Base-by-base conservation (phyloP, 2,888 invertebrate genomes). In the Cheilosia scutellata region DNA sequence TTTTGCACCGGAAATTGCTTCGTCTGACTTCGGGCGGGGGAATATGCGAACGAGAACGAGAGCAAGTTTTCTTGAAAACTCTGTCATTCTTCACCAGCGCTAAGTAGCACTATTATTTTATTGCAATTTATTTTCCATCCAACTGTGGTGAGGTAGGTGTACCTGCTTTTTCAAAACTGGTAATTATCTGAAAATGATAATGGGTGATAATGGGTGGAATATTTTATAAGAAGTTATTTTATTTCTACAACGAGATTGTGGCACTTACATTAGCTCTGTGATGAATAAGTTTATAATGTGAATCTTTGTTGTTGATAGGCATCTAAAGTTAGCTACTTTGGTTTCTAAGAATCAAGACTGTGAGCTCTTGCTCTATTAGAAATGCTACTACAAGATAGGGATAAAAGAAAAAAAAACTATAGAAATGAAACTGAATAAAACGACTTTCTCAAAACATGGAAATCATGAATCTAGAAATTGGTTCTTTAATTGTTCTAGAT, bases 1-100 rank as follows among this genome's bases (percentile, higher is more conserved):
- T 86, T 86, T 86, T 82, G 66, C 82, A 86, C 82, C 86, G 86
- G 86, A 86, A 86, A 86, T 86, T 86, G 86, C 86, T 86, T 86
- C 86, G 72, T 68, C 86, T 86, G 68, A 77, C 86, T 86, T 66
- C 49, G 62, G 76, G 86, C 49, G 62, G 76, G 86, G 68, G 42
- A 25, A 63, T 49, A 51, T 37, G 57, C n/a, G 42, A 11, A n/a
- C n/a, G n/a, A 13, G 53, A 25, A 51, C n/a, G 27, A 20, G 11
- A 65, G 62, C 13, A 70, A 58, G 63, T 72, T 77, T 86, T 71
- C 72, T 72, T 82, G 68, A 63, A 82, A 86, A 86, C 63, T 68
- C 82, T 86, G 82, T 86, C 82, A 86, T 86, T 80, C 68, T 76
- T 80, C 53, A 55, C 55, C 55, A 80, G 72, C 72, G 86, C 44